Base-by-base conservation (phyloP, 1,140 invertebrate genomes). In the Formica exsecta region DNA sequence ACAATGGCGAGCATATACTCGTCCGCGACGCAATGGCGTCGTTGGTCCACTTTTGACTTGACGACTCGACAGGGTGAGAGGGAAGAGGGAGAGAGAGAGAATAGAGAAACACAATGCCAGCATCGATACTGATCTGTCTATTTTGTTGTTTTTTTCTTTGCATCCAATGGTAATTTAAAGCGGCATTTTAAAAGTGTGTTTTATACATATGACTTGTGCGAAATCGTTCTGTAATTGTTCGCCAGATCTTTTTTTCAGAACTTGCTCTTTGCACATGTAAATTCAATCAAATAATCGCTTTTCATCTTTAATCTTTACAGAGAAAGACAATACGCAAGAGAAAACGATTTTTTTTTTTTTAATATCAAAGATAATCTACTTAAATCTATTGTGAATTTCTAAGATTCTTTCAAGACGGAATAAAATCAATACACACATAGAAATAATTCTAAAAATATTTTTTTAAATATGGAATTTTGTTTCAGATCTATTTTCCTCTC, bases 71-170 rank as follows among this genome's bases (percentile, higher is more conserved):
- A 68, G 51, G 57, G 65, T 38, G 48, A 65, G 36, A 74, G 59
- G 22, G 48, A 48, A 16, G 3, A 16, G 44, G 3, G 44, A 48
- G 13, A 16, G 41, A 8, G 32, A 41, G 25, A 36, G 77, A 61
- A 51, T 41, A 64, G 5, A 22, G 16, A 59, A 57, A 73, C 62
- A 90, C 70, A 86, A 74, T 66, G 22, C 77, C 29, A 36, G 25
- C 68, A 54, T 87, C 88, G 88, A 90, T 90, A 90, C 88, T 87
- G 86, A 90, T 90, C 89, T 90, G 68, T 74, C 85, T 80, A 70
- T 86, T 86, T 74, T 36, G 54, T 25, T 51, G 48, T 38, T 59
- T 86, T 36, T 57, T 68, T 22, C 22, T 16, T 41, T 8, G 29
- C 77, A 38, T 59, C 13, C 57, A 80, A 80, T 51, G 77, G 48